These are phyloP conservation scores for Drosophila ustulata DNA, from an alignment of 2,888 invertebrate genomes.

Conservation along the genomic window DNA sequence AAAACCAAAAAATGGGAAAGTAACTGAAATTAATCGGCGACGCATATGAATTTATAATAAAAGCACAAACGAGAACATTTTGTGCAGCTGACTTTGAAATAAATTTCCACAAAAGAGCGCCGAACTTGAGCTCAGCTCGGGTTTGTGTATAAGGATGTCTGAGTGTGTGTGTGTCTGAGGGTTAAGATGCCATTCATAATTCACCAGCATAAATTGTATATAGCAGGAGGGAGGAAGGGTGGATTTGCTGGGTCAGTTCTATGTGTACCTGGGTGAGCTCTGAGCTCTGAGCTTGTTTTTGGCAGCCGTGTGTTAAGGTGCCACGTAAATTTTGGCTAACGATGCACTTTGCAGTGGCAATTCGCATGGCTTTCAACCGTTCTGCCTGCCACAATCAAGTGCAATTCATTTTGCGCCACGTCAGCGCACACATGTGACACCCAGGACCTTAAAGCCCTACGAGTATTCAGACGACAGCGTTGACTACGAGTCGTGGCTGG, in stretches of 20 bases:
- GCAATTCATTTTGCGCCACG: conserved; percentile 74
- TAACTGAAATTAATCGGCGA: conserved; percentile 75
- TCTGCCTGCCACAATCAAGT: conserved; percentile 72
- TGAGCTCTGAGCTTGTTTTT: conserved; percentile 60
- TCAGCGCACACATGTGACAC: conserved; percentile 68
- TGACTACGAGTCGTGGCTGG: conserved; percentile 17
- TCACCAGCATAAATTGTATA: conserved; percentile 68
- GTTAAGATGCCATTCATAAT: conserved; percentile 73
- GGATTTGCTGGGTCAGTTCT: conserved; percentile 11
- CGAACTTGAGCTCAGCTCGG: conserved; percentile 25
- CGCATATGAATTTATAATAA: conserved; percentile 75
- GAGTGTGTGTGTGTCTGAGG: conserved; percentile 9
- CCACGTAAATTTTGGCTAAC: conserved; percentile 77
- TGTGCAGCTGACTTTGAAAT: conserved; percentile 75
- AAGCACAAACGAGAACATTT: conserved; percentile 60
- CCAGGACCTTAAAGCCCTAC: conserved; percentile 29
- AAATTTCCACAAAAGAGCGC: conserved; percentile 56
- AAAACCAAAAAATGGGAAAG: conserved; percentile 26
- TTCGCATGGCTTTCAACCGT: conserved; percentile 46
- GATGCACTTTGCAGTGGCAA: conserved; percentile 75
- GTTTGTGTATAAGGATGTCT: neutral
- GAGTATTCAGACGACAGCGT: conserved; percentile 10
- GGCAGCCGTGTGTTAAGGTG: conserved; percentile 66
- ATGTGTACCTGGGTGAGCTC: conserved; percentile 21
- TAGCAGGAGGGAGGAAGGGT: conserved; percentile 7